Evolutionary conservation across 2,797 vertebrate genomes (phyloP), one percentile per base, ranked within the genome.

Genomic region (Trematomus bernacchii): DNA sequence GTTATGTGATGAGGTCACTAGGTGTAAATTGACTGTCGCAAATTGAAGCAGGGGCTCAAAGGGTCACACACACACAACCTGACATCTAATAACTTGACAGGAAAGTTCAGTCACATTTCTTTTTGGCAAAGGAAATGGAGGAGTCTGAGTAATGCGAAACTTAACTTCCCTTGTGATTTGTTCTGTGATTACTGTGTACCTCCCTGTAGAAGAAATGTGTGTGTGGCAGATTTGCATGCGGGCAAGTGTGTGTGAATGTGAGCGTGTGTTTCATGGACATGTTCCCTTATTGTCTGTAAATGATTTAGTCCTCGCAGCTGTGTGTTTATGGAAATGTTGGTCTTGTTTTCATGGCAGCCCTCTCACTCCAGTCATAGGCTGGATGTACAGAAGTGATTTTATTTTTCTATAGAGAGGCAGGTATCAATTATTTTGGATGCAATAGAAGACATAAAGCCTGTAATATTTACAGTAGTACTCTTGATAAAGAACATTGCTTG

Each of bases 331-430:
- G 64, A 70, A 73, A 23, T 71, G 30, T 19, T 84, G 40, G 67
- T 83, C 67, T 71, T 46, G 72, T 88, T 82, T 64, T 79, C 72
- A 70, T 77, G 78, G 47, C 72, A 74, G 66, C 84, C 77, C 72
- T 85, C 77, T 73, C 69, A 43, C 54, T 85, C 80, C 74, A 80
- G 84, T 83, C 82, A 46, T 66, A 67, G 71, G 51, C 82, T 86
- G 77, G 78, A 70, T 87, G 73, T 86, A 87, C 80, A 87, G 82
- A 87, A 84, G 79, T 86, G 54, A 87, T 91, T 91, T 92, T 90
- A 93, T 93, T 93, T 93, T 93, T 93, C 71, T 92, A 92, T 82
- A 72, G n/a, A 55, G 75, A 84, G 82, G 64, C 83, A 79, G 67
- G 62, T 83, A 79, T 80, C 48, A 65, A 73, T 77, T 83, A 59